Evolutionary conservation across 2,113 vertebrate genomes (phyloP).

Genomic region (Lasiurus borealis): DNA sequence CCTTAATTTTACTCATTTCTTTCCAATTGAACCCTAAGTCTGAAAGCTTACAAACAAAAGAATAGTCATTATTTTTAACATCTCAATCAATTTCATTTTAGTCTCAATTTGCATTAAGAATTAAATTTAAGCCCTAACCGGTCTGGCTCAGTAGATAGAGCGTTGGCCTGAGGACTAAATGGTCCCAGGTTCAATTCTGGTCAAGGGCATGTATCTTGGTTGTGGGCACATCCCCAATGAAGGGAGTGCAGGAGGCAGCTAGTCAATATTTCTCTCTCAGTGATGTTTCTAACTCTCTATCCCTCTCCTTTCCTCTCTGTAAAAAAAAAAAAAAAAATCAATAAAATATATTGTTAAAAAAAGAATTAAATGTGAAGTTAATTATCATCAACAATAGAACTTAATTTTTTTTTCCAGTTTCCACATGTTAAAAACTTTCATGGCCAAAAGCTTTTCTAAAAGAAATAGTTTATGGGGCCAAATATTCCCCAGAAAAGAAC

Average conservation of each 20-base stretch:
- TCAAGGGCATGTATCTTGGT: no score
- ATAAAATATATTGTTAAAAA: background rate
- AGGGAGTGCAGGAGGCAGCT: no score
- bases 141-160: no score
- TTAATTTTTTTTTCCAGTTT: constrained; percentile 5
- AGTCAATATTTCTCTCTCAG: no score
- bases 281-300: no score
- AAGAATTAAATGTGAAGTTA: background rate
- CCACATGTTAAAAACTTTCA: background rate
- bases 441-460: background rate
- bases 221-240: no score
- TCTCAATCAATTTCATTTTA: background rate
- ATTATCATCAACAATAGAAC: background rate
- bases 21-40: background rate
- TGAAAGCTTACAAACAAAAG: background rate
- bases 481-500: background rate
- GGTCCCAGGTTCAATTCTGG: no score
- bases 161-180: no score
- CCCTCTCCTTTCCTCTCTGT: no score
- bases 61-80: background rate
- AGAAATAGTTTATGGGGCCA: background rate
- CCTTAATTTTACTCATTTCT: constrained; percentile 36
- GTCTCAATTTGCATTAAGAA: background rate
- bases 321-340: no score
- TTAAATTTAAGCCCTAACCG: background rate